Conservation (phyloP, 2,797 vertebrate genomes). For the Lacerta bilineata region DNA sequence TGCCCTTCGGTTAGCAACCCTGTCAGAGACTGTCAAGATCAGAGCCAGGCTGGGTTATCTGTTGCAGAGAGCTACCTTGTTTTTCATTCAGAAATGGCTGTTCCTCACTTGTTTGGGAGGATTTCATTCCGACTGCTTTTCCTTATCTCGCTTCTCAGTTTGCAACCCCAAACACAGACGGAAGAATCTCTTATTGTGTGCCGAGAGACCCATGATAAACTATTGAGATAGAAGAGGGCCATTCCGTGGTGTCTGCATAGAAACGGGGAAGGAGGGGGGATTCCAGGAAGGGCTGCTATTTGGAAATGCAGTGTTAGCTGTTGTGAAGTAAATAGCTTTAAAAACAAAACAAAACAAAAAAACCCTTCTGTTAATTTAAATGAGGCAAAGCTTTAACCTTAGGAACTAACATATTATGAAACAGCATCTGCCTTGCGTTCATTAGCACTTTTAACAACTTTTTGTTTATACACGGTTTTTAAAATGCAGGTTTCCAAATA, state of each 20-base stretch:
- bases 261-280: not conserved
- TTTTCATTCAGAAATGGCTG: conserved; percentile 13
- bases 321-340: not conserved
- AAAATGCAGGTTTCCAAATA: not conserved
- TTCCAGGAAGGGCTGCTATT: not conserved
- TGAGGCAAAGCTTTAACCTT: not conserved
- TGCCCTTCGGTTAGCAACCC: not conserved
- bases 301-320: not conserved
- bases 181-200: conserved; percentile 2
- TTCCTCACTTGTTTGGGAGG: not conserved
- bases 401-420: not conserved
- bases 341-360: not conserved
- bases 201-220: conserved; percentile 3
- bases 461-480: not conserved
- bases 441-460: not conserved
- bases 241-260: not conserved
- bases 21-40: conserved; percentile 33
- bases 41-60: conserved; percentile 12
- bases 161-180: not conserved
- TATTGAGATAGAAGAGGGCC: conserved; percentile 9
- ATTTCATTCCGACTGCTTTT: conserved; percentile 1
- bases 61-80: conserved; percentile 6
- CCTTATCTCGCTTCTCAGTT: not conserved
- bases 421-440: not conserved
- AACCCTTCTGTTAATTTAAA: not conserved